phyloP scores from a whole-genome alignment of 2,113 vertebrate species.

The Microtus oregoni region DNA sequence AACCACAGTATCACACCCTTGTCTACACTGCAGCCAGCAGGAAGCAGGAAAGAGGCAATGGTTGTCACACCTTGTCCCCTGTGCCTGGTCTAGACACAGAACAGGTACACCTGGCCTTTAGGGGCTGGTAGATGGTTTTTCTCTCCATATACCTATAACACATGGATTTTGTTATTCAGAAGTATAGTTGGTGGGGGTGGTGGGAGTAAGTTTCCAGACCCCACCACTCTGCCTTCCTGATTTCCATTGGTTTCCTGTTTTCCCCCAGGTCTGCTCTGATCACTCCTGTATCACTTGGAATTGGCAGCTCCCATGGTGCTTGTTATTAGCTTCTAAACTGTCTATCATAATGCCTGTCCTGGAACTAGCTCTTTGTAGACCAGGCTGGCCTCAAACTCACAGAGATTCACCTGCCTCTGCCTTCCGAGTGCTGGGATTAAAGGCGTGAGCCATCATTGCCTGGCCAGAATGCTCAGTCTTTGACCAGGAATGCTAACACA shows the following conservation, averaged over 20 bases:
- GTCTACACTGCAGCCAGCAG: not conserved
- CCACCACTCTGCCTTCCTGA: not conserved
- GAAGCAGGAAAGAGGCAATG: not conserved
- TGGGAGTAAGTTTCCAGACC: not conserved
- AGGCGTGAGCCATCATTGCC: too few relatives aligned
- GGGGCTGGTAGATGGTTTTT: not conserved
- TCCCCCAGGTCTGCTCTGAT: accelerated
- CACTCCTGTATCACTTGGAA: accelerated
- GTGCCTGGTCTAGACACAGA: not conserved
- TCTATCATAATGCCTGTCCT: not conserved
- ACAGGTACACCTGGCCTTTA: accelerated
- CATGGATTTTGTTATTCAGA: not conserved
- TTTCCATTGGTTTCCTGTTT: not conserved
- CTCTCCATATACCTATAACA: not conserved
- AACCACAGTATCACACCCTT: not conserved
- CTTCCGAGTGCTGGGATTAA: too few relatives aligned
- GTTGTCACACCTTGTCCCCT: not conserved
- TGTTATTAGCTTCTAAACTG: not conserved
- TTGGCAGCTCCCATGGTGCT: not conserved
- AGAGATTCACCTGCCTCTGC: too few relatives aligned
- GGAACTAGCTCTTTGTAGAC: too few relatives aligned
- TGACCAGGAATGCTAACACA: not conserved
- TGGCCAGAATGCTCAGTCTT: too few relatives aligned
- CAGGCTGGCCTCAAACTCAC: too few relatives aligned
- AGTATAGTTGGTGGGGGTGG: not conserved